These are phyloP conservation scores for Drosophila vallismaia DNA, from an alignment of 2,888 invertebrate genomes.

Conservation along the genomic window DNA sequence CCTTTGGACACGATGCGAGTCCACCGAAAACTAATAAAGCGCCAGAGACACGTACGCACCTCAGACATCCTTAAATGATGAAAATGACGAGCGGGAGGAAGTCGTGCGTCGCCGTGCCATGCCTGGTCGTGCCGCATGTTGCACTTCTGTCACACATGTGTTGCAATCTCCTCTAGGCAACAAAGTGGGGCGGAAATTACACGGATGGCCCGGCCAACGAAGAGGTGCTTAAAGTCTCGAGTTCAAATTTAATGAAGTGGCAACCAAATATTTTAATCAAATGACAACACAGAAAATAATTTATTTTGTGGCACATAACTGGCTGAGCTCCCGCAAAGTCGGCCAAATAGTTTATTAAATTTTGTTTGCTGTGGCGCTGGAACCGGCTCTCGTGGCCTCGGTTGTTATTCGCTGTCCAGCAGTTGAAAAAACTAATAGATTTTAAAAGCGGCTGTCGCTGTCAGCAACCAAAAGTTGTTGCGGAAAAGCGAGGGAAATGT, in stretches of 20 bases:
- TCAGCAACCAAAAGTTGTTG: slow-evolving; percentile 52
- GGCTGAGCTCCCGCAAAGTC: slow-evolving; percentile 38
- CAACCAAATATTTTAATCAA: slow-evolving; percentile 73
- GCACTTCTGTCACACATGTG: slow-evolving; percentile 39
- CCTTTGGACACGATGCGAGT: slow-evolving; percentile 60
- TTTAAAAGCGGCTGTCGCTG: slow-evolving; percentile 75
- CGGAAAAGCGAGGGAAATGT: background rate
- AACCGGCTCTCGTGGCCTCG: slow-evolving; percentile 39
- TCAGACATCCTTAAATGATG: slow-evolving; percentile 39
- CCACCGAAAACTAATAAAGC: slow-evolving; percentile 63
- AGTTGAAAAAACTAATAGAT: slow-evolving; percentile 67
- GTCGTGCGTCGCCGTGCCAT: slow-evolving; percentile 15
- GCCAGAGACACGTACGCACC: slow-evolving; percentile 62
- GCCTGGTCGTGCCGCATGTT: slow-evolving; percentile 10
- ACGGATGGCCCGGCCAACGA: background rate
- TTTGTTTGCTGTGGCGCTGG: slow-evolving; percentile 53
- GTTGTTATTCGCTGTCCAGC: slow-evolving; percentile 15
- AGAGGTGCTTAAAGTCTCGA: slow-evolving; percentile 7
- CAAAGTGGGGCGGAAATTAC: slow-evolving; percentile 34
- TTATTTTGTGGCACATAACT: slow-evolving; percentile 69
- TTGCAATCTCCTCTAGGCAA: slow-evolving; percentile 36
- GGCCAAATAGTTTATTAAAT: slow-evolving; percentile 57
- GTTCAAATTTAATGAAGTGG: background rate
- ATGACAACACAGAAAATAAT: slow-evolving; percentile 70
- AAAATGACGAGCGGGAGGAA: slow-evolving; percentile 29